Conservation (phyloP, 2,113 vertebrate species). For the Dicerorhinus sumatrensis region DNA sequence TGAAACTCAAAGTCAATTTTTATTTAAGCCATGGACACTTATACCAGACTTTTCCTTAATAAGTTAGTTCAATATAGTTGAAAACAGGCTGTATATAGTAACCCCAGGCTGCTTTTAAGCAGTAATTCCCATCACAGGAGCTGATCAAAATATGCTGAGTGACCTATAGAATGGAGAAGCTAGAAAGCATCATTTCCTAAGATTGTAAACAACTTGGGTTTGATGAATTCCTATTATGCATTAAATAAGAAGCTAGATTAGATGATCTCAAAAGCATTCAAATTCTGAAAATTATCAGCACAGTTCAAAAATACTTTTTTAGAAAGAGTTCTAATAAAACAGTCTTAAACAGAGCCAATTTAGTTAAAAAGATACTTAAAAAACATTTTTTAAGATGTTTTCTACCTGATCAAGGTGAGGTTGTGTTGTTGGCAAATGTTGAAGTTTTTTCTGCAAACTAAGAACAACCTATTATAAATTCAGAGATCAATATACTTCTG, state of each 20-base stretch:
- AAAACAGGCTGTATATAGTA: not conserved
- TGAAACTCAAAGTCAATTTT: conserved; percentile 43
- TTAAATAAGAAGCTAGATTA: not conserved
- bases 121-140: conserved; percentile 5
- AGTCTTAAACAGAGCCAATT: not conserved
- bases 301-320: conserved; percentile 39
- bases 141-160: not conserved
- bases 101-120: not conserved
- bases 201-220: conserved; percentile 6
- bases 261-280: not conserved
- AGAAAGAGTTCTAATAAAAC: not conserved
- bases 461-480: conserved; percentile 70
- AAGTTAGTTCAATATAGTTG: conserved; percentile 12
- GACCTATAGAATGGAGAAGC: not conserved
- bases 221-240: not conserved
- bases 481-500: not conserved
- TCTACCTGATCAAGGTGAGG: conserved; percentile 97
- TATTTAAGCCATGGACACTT: not conserved
- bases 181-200: conserved; percentile 12
- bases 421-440: conserved; percentile 86
- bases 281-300: conserved; percentile 30
- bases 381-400: not conserved
- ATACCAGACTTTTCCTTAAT: not conserved
- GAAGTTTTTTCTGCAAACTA: conserved; percentile 94
- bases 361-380: not conserved